Base-by-base conservation (phyloP, 2,888 invertebrate genomes). In the Scelioninae gen. 1 region DNA sequence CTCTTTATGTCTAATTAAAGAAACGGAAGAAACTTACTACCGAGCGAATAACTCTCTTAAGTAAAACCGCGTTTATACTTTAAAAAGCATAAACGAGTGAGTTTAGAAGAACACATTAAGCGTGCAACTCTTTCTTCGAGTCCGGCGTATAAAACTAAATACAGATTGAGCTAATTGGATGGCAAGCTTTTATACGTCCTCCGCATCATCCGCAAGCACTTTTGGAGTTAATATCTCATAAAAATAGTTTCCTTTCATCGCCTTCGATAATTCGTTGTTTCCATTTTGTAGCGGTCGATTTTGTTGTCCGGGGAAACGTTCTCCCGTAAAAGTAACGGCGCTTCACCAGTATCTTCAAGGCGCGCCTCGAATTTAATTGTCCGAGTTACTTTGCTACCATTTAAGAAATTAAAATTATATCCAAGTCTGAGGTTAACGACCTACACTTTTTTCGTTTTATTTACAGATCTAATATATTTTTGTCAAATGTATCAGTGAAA, bases 371-470 rank as follows among this genome's bases (percentile, higher is more conserved):
- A 63, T 74, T 74, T 74, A 62, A 63, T 74, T 53, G 63, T 49
- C 45, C 5, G 29, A 34, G 9, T 60, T 69, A 34, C 71, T 38
- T 40, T 13, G 53, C 53, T 7, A 55, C 56, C 68, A 69, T 69
- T 69, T 56, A 34, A 43, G 68, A 69, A 69, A 69, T 69, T 69
- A 69, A 69, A 69, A 69, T 69, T 69, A 69, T 69, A 55, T 32
- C 13, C 11, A 9, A 9, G 29, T 23, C 15, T 40, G 43, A 55
- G 38, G 29, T 53, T 65, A 65, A 53, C 29, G 29, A 23, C 51
- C 34, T 43, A n/a, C 9, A 5, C 0, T 43, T 43, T 53, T 66
- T 2, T 38, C 16, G 23, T 49, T 65, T 65, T 49, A 32, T 65
- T 56, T 15, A 6, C 10, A 13, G 38, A 6, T 56, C 38, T 15